Evolutionary conservation across 1,140 invertebrate genomes (phyloP).

Genomic region (Drosophila dunni): DNA sequence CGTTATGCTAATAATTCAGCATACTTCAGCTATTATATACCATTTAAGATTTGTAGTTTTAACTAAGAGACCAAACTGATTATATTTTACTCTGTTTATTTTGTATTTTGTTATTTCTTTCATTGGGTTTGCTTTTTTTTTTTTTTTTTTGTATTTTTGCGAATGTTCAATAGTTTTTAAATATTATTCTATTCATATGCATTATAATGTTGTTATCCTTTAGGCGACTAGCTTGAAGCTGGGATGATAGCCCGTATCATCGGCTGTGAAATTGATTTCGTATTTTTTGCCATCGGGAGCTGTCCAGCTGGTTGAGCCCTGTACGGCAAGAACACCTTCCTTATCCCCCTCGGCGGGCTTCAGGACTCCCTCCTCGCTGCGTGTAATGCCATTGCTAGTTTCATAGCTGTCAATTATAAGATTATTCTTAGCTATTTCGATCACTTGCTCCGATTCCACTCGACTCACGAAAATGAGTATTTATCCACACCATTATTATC

Average conservation of each 20-base stretch:
- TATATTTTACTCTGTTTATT: background rate
- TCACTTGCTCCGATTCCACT: background rate
- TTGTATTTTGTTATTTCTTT: slow-evolving; percentile 26
- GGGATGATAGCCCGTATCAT: slow-evolving; percentile 91
- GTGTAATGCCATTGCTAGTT: slow-evolving; percentile 89
- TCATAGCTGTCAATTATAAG: slow-evolving; percentile 86
- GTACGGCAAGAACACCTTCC: slow-evolving; percentile 85
- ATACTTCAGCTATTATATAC: slow-evolving; percentile 8
- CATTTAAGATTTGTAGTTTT: background rate
- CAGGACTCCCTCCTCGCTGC: slow-evolving; percentile 87
- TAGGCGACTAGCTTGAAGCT: slow-evolving; percentile 85
- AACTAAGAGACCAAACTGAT: slow-evolving; percentile 10
- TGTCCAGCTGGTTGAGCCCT: slow-evolving; percentile 88
- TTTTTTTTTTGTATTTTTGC: slow-evolving; percentile 12
- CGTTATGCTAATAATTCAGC: slow-evolving; percentile 36
- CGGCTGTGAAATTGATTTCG: slow-evolving; percentile 88
- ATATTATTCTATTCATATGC: background rate
- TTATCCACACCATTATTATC: slow-evolving; percentile 84
- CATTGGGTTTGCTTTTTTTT: slow-evolving; percentile 10
- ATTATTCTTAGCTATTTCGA: background rate
- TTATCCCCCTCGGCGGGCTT: slow-evolving; percentile 86
- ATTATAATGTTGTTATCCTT: background rate
- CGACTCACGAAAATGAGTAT: slow-evolving; percentile 85
- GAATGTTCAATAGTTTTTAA: slow-evolving; percentile 4
- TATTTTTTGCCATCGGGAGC: slow-evolving; percentile 88